Conservation (phyloP, 2,797 vertebrate species). For the Chaunax sp. region DNA sequence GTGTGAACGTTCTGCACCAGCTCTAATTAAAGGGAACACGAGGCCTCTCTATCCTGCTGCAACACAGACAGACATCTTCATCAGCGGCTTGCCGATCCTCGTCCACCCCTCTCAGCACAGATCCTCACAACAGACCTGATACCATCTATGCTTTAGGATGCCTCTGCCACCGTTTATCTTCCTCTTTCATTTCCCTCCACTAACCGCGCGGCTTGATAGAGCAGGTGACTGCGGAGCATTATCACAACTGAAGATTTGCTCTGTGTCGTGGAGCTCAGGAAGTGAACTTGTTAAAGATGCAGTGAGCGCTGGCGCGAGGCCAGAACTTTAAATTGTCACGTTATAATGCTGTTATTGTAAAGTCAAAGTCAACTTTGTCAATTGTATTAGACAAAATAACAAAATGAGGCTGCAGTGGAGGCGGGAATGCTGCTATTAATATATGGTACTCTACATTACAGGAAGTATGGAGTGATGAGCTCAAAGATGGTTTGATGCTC, state of each 20-base stretch:
- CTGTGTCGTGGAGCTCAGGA: conserved; percentile 31
- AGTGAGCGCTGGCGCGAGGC: neutral
- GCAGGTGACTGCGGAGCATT: conserved; percentile 37
- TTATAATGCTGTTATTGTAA: neutral
- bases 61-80: conserved; percentile 67
- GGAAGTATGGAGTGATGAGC: conserved; percentile 6
- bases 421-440: neutral
- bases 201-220: conserved; percentile 46
- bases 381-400: no score
- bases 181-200: conserved; percentile 32
- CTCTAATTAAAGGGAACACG: conserved; percentile 73
- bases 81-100: conserved; percentile 65
- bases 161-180: conserved; percentile 70
- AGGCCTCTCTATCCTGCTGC: conserved; percentile 48
- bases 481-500: no score
- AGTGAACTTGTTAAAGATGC: conserved; percentile 33
- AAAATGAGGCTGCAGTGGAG: neutral
- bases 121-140: conserved; percentile 67
- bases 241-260: conserved; percentile 40
- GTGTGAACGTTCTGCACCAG: conserved; percentile 41
- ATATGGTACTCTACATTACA: neutral
- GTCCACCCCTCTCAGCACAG: conserved; percentile 59
- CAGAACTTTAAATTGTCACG: conserved; percentile 3
- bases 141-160: conserved; percentile 67
- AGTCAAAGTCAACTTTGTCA: no score